Conservation (phyloP, 2,888 invertebrate genomes). For the Cynaeus angustus region DNA sequence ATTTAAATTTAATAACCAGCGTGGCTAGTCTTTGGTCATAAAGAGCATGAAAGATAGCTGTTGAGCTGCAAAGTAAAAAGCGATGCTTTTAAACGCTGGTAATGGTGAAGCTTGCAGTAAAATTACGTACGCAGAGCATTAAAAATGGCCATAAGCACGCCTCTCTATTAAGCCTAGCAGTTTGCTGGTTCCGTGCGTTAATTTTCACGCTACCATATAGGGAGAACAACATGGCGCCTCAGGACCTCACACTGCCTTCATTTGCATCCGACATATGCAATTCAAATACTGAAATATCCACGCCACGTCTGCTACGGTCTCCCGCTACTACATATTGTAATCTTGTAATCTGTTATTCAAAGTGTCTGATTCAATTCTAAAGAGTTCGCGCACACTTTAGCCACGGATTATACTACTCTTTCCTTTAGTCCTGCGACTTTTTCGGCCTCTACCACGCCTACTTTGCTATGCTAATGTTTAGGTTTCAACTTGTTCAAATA, state of each 20-base stretch:
- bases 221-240: conserved; percentile 67
- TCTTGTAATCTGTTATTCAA: conserved; percentile 65
- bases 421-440: conserved; percentile 27
- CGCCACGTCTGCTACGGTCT: conserved; percentile 53
- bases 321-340: conserved; percentile 59
- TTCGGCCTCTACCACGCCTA: conserved; percentile 34
- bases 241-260: conserved; percentile 66
- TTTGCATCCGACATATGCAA: conserved; percentile 59
- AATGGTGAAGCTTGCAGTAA: conserved; percentile 46
- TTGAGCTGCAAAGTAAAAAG: conserved; percentile 50
- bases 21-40: conserved; percentile 16
- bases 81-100: conserved; percentile 43
- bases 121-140: conserved; percentile 54
- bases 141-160: conserved; percentile 64
- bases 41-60: conserved; percentile 46
- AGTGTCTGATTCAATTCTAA: conserved; percentile 55
- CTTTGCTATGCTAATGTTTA: conserved; percentile 41
- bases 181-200: conserved; percentile 63
- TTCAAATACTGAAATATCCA: conserved; percentile 59
- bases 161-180: conserved; percentile 60
- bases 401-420: conserved; percentile 29
- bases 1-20: conserved; percentile 40
- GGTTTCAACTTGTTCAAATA: conserved; percentile 37
- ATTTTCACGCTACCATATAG: conserved; percentile 69
- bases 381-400: conserved; percentile 50